Percentiles rank a stretch among this genome's conserved stretches.
phyloP scores from a whole-genome alignment of 1,140 invertebrate species.

The Lasioglossum baleicum region DNA sequence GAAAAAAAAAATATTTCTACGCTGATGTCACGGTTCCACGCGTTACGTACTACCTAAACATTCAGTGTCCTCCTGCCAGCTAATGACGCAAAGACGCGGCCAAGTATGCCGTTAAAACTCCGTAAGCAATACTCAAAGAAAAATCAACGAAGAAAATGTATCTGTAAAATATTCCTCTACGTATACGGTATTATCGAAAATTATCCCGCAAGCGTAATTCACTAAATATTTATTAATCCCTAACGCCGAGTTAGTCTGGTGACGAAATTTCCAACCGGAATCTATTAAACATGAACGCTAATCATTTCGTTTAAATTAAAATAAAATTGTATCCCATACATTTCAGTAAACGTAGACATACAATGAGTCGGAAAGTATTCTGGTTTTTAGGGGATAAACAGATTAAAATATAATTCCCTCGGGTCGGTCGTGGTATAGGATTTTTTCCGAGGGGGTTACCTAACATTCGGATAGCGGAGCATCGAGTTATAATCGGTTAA shows the following conservation, averaged over 20 bases:
- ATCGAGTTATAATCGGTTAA: conserved; percentile 10
- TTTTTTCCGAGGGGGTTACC: background rate
- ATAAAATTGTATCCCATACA: no score
- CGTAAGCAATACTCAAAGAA: background rate
- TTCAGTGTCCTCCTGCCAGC: background rate
- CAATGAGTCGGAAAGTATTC: no score
- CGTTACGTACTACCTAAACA: conserved; percentile 26
- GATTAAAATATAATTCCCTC: background rate
- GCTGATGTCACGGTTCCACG: conserved; percentile 22
- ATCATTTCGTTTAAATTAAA: no score
- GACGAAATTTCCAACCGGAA: no score
- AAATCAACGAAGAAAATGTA: background rate
- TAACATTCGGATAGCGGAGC: background rate
- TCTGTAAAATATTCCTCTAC: background rate
- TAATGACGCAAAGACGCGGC: background rate
- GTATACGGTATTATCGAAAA: background rate
- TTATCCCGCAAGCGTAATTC: background rate
- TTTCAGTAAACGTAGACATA: no score
- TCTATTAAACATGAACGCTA: no score
- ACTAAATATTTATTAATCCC: background rate
- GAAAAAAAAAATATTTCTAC: conserved; percentile 31
- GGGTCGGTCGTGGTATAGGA: background rate
- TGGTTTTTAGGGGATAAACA: no score
- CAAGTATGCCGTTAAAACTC: background rate
- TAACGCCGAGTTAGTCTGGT: no score